Percentiles rank a stretch among this genome's conserved stretches.
Evolutionary conservation across 2,797 vertebrate genomes (phyloP).

Genomic region (Lagorchestes hirsutus): DNA sequence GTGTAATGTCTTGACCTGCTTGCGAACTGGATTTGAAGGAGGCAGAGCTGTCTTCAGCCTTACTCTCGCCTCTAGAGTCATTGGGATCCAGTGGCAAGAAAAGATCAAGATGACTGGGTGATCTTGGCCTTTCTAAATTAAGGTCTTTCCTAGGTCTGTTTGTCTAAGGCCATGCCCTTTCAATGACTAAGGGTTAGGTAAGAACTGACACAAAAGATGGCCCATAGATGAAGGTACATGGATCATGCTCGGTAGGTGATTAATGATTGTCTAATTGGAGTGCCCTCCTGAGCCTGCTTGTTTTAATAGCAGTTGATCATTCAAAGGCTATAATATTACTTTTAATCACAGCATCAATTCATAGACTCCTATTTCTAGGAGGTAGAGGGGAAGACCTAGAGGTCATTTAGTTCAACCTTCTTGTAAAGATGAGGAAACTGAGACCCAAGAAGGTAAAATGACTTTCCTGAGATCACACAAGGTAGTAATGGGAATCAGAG

Average conservation of each 20-base stretch:
- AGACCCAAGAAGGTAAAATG: background rate
- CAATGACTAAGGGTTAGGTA: background rate
- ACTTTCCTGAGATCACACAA: background rate
- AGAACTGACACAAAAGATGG: background rate
- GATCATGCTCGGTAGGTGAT: background rate
- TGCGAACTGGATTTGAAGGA: background rate
- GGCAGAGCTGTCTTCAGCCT: background rate
- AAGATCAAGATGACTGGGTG: background rate
- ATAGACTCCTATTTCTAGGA: background rate
- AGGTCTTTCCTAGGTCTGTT: background rate
- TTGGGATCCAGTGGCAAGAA: background rate
- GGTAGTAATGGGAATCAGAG: background rate
- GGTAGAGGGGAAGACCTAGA: background rate
- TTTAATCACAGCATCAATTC: background rate
- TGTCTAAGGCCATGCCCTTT: background rate
- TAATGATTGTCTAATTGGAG: background rate
- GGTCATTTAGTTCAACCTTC: background rate
- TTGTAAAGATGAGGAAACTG: background rate
- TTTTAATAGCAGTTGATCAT: background rate
- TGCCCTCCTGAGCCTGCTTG: background rate
- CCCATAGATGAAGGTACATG: background rate
- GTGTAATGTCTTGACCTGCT: background rate
- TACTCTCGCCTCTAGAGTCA: background rate
- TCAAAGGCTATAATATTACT: background rate
- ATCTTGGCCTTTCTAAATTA: background rate